Conservation (phyloP, 2,113 vertebrate genomes). For the Anser cygnoides region DNA sequence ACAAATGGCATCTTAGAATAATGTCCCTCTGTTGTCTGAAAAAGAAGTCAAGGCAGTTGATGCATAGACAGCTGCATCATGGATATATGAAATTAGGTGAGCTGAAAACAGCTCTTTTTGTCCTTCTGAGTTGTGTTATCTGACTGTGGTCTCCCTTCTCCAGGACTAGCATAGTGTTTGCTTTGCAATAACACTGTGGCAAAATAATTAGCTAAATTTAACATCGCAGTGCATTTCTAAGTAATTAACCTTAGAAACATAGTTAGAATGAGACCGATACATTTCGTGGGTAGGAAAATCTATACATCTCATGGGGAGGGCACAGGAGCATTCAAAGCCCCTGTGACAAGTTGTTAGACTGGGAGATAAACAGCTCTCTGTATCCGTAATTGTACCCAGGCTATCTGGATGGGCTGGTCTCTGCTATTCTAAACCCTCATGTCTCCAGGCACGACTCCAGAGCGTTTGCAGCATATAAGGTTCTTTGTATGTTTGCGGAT, state of each 20-base stretch:
- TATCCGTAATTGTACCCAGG: background rate
- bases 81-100: background rate
- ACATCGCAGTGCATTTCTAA: background rate
- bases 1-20: background rate
- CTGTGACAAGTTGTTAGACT: background rate
- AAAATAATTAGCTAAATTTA: background rate
- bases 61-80: background rate
- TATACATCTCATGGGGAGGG: background rate
- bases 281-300: background rate
- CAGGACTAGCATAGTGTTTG: background rate
- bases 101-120: background rate
- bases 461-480: background rate
- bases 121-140: background rate
- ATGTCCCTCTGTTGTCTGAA: background rate
- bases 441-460: background rate
- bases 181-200: background rate
- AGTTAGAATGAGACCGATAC: background rate
- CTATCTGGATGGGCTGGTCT: background rate
- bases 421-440: background rate
- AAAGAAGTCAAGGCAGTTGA: background rate
- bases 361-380: background rate
- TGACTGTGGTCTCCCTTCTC: background rate
- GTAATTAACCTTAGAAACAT: background rate
- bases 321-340: background rate
- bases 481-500: background rate